phyloP scores from a whole-genome alignment of 2,113 vertebrate species.

The Elephas maximus region DNA sequence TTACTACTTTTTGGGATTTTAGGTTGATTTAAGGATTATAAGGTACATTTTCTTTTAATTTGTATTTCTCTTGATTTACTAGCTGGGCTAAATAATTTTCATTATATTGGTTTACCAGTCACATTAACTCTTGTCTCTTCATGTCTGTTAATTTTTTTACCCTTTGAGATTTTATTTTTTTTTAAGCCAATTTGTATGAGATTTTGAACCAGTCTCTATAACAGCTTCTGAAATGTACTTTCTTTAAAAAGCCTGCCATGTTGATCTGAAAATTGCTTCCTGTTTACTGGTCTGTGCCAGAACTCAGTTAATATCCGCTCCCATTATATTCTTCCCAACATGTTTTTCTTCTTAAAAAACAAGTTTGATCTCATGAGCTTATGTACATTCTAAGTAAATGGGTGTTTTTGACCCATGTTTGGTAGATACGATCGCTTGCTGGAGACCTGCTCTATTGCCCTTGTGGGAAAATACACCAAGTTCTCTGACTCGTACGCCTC shows the following conservation, averaged over 20 bases:
- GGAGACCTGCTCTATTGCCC: conserved; percentile 94
- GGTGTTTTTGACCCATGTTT: conserved; percentile 34
- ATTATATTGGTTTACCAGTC: background rate
- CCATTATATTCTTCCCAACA: background rate
- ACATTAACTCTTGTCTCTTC: conserved; percentile 23
- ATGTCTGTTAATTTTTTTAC: background rate
- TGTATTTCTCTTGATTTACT: background rate
- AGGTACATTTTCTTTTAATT: background rate
- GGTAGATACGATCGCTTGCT: conserved; percentile 95
- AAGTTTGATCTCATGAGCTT: background rate
- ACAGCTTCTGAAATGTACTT: background rate
- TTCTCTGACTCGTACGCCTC: conserved; percentile 98
- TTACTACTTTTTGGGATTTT: background rate
- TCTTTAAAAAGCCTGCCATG: conserved; percentile 4
- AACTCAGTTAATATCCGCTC: background rate
- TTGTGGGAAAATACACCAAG: conserved; percentile 99
- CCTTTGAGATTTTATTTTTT: background rate
- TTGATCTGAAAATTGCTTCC: conserved; percentile 31
- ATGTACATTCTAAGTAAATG: background rate
- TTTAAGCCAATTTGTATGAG: background rate
- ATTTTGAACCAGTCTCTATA: background rate
- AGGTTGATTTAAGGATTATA: background rate
- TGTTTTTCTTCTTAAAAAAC: conserved; percentile 8
- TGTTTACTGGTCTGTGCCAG: background rate
- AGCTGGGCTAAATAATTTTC: background rate